phyloP scores from a whole-genome alignment of 2,113 vertebrate species.

The Hyaena hyaena region DNA sequence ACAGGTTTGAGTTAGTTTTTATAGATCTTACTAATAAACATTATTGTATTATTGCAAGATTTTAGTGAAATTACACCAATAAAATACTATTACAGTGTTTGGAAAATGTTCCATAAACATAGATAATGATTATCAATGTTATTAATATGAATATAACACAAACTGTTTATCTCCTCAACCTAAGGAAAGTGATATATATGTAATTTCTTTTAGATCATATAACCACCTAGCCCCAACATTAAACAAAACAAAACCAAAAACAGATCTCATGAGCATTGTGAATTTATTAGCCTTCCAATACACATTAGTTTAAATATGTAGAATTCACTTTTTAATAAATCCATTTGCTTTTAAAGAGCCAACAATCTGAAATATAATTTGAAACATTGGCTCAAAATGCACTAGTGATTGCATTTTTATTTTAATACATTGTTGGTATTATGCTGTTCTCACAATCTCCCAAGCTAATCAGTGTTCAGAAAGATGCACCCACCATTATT shows the following conservation, averaged over 20 bases:
- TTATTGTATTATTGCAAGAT: not conserved
- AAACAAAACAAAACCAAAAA: not conserved
- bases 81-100: not conserved
- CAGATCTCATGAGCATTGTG: not conserved
- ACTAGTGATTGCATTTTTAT: constrained; percentile 16
- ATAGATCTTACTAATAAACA: not conserved
- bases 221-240: not conserved
- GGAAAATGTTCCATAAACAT: not conserved
- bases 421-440: not conserved
- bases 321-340: constrained; percentile 2
- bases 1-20: not conserved
- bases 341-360: not conserved
- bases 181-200: not conserved
- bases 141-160: not conserved
- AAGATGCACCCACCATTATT: constrained; percentile 32
- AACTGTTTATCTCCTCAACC: not conserved
- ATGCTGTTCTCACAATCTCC: constrained; percentile 1
- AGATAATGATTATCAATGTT: not conserved
- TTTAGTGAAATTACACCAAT: not conserved
- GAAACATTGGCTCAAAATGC: not conserved
- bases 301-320: not conserved
- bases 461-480: constrained; percentile 11
- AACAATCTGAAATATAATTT: constrained; percentile 2
- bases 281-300: not conserved
- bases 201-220: not conserved